phyloP scores from a whole-genome alignment of 2,797 vertebrate genomes.

The Crenichthys baileyi region DNA sequence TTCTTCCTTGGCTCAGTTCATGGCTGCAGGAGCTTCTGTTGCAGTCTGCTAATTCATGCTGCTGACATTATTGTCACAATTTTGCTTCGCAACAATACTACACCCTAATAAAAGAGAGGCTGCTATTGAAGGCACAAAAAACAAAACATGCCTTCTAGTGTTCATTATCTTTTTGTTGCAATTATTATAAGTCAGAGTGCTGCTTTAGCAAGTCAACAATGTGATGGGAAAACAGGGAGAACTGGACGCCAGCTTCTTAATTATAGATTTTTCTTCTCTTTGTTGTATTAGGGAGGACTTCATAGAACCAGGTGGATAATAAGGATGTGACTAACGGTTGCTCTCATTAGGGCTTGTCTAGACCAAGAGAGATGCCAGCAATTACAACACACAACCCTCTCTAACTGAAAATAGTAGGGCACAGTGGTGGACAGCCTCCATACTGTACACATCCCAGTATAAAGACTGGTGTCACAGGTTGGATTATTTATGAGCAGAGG shows the following conservation, averaged over 20 bases:
- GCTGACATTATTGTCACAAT: conserved; percentile 50
- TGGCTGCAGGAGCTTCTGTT: conserved; percentile 57
- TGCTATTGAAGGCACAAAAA: conserved; percentile 40
- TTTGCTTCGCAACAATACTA: conserved; percentile 55
- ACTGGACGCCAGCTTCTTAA: conserved; percentile 19
- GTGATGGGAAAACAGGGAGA: conserved; percentile 5
- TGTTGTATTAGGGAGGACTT: conserved; percentile 12
- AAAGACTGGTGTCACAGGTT: conserved; percentile 33
- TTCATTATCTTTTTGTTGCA: conserved; percentile 32
- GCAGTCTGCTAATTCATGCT: conserved; percentile 68
- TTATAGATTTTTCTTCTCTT: conserved; percentile 30
- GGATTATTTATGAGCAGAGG: conserved; percentile 72
- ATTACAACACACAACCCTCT: conserved; percentile 20
- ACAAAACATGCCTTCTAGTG: conserved; percentile 27
- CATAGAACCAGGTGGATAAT: conserved; percentile 41
- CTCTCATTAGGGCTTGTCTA: conserved; percentile 45
- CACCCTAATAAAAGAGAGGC: conserved; percentile 31
- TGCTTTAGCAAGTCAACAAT: conserved; percentile 34
- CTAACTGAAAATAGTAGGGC: conserved; percentile 5
- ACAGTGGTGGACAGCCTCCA: conserved; percentile 18
- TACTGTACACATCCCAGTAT: conserved; percentile 42
- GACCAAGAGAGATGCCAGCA: conserved; percentile 35
- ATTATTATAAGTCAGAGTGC: conserved; percentile 50
- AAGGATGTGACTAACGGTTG: conserved; percentile 26
- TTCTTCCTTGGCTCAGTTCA: conserved; percentile 37